Conservation (phyloP, 2,113 vertebrate species). For the Ariopsis seemanni region DNA sequence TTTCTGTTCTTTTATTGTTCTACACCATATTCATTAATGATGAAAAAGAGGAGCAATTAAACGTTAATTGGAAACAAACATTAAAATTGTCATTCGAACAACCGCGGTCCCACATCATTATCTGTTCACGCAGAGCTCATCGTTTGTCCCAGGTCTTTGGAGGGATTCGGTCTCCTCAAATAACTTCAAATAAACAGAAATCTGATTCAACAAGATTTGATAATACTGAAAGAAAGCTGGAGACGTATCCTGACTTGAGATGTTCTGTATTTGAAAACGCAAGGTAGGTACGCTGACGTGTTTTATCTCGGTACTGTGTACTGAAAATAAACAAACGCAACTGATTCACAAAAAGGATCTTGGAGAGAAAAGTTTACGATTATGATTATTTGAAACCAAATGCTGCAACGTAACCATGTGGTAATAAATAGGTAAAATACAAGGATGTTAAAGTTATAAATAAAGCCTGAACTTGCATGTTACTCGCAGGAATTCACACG, state of each 20-base stretch:
- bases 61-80: constrained; percentile 43
- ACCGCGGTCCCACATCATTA: constrained; percentile 34
- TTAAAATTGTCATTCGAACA: constrained; percentile 54
- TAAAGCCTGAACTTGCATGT: constrained; percentile 62
- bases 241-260: constrained; percentile 30
- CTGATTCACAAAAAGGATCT: background rate
- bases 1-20: constrained; percentile 57
- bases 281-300: background rate
- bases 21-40: constrained; percentile 18
- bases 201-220: constrained; percentile 35
- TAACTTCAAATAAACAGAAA: constrained; percentile 30
- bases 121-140: constrained; percentile 21
- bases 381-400: constrained; percentile 53
- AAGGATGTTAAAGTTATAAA: constrained; percentile 67
- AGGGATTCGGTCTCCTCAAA: background rate
- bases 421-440: constrained; percentile 72
- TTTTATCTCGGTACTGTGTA: constrained; percentile 6
- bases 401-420: constrained; percentile 41
- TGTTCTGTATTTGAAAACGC: background rate
- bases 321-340: constrained; percentile 36
- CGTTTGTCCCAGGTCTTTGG: constrained; percentile 18
- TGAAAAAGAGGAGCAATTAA: constrained; percentile 28
- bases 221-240: constrained; percentile 13
- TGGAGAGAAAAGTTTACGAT: background rate
- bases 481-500: constrained; percentile 58